phyloP scores from a whole-genome alignment of 1,140 invertebrate species.

The Phymorhynchus buccinoides region DNA sequence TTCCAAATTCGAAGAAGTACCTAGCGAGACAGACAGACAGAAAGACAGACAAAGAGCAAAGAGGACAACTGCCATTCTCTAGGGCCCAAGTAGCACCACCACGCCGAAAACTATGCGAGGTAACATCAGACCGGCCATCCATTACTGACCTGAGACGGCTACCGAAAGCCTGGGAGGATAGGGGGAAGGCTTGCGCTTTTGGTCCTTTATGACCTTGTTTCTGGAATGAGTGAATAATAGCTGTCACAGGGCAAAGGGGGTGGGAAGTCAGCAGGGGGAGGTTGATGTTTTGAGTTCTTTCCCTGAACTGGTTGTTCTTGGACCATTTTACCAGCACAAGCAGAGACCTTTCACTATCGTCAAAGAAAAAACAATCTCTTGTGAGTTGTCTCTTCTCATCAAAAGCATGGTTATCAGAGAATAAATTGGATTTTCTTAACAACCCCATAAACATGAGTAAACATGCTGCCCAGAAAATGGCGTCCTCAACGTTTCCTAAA shows the following conservation, averaged over 20 bases:
- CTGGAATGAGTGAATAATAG: neutral
- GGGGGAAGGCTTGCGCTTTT: neutral
- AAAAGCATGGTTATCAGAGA: neutral
- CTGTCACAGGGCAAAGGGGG: neutral
- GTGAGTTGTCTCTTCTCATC: neutral
- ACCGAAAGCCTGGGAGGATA: neutral
- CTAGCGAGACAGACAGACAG: too few species aligned
- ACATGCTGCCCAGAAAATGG: neutral
- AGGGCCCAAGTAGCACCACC: constrained; percentile 14
- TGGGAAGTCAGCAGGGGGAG: neutral
- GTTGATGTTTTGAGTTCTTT: neutral
- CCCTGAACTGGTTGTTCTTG: neutral
- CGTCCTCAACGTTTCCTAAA: neutral
- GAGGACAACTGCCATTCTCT: too few species aligned
- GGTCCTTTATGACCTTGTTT: neutral
- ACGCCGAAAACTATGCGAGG: neutral
- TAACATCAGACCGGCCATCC: neutral
- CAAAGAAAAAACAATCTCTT: neutral
- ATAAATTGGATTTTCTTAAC: neutral
- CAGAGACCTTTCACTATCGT: neutral
- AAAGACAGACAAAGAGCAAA: too few species aligned
- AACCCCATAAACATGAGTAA: neutral
- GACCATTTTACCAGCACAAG: neutral
- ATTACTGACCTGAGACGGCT: neutral
- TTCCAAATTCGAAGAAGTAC: too few species aligned